Evolutionary conservation across 2,888 invertebrate species (phyloP), one percentile per base, ranked within the genome.

Genomic region (Altica lythri): DNA sequence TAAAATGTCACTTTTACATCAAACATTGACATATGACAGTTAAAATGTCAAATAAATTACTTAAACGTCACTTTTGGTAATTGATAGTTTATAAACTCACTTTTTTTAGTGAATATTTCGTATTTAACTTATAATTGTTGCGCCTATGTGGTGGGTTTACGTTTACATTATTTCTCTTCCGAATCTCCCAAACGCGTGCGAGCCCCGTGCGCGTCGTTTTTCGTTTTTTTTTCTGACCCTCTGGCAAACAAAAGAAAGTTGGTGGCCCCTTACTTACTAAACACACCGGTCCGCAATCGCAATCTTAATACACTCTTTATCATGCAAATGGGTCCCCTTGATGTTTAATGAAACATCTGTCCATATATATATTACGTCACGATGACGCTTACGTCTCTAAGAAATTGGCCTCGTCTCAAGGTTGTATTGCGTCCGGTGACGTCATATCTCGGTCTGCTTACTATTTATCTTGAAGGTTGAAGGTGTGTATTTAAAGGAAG

Each of bases 351-450:
- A 62, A 70, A 73, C 73, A 74, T 74, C 74, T 74, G 74, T 69
- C 73, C 62, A 61, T 55, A n/a, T n/a, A n/a, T n/a, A n/a, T n/a
- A 57, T 62, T 63, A 67, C 67, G 67, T 68, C 64, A 66, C 64
- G 62, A n/a, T 66, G 64, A 69, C 69, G 67, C 68, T n/a, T n/a
- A 68, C 61, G 67, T 66, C 67, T 68, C 67, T 72, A 74, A 75
- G 74, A 72, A 73, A 73, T 71, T 68, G 66, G 72, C 73, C 75
- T 75, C 75, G 75, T 73, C 75, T 75, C 75, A 75, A 75, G 75
- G 75, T 66, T 75, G 73, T 61, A 59, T 64, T 59, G 62, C 65
- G 70, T 74, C 74, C 75, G 71, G 71, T 75, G 72, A 75, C 74
- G 75, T 75, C 72, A 74, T 64, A 51, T 55, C 18, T 17, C 55